Conservation (phyloP, 2,888 invertebrate species). For the Empis livida region DNA sequence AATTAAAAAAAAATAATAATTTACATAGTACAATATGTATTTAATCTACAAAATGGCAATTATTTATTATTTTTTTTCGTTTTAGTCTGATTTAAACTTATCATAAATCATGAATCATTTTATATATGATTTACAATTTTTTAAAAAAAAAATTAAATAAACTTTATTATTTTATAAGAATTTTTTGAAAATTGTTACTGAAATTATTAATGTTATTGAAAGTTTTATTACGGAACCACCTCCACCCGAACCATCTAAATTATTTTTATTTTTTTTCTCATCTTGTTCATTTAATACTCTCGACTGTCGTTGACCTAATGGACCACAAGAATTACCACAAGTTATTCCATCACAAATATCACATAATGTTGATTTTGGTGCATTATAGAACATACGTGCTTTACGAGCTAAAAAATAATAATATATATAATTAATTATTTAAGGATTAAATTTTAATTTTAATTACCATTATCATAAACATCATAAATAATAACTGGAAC, state of each 20-base stretch:
- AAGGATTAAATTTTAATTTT: not conserved
- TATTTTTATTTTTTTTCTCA: slow-evolving; percentile 6
- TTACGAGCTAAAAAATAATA: too few species aligned
- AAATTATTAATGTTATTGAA: not conserved
- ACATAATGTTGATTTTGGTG: slow-evolving; percentile 56
- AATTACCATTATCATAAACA: slow-evolving; percentile 84
- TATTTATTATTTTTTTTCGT: too few species aligned
- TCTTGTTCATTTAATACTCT: slow-evolving; percentile 9
- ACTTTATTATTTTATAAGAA: not conserved
- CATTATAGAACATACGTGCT: slow-evolving; percentile 70
- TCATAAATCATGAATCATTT: too few species aligned
- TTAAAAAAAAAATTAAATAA: too few species aligned
- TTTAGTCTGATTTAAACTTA: too few species aligned
- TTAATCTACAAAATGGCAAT: too few species aligned
- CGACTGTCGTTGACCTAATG: slow-evolving; percentile 26
- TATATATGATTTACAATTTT: too few species aligned
- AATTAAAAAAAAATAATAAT: too few species aligned
- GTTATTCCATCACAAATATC: slow-evolving; percentile 68
- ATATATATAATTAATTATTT: not conserved
- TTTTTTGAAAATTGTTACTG: not conserved
- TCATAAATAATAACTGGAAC: slow-evolving; percentile 79
- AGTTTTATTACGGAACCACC: not conserved
- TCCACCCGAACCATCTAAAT: slow-evolving; percentile 1
- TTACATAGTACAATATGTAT: too few species aligned
- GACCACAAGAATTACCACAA: slow-evolving; percentile 30